Percentiles rank a stretch among this genome's conserved stretches.
phyloP scores from a whole-genome alignment of 2,113 vertebrate genomes.

The Ammodytes dubius region DNA sequence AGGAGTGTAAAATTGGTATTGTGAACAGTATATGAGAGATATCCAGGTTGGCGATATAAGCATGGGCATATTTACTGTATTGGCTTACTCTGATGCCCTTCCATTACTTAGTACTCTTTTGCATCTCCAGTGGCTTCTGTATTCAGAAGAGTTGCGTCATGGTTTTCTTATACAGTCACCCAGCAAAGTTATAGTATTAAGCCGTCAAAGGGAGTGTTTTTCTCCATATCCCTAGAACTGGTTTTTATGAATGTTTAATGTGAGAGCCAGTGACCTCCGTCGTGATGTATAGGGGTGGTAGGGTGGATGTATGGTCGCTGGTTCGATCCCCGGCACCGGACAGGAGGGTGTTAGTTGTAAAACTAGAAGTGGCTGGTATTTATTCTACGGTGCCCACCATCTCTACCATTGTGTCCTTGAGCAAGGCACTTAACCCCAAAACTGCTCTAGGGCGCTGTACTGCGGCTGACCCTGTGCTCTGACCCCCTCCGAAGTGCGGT shows the following conservation, averaged over 20 bases:
- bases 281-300: conserved; percentile 64
- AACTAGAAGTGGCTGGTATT: no score
- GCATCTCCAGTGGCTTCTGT: conserved; percentile 66
- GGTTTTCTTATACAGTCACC: conserved; percentile 66
- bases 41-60: conserved; percentile 80
- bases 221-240: conserved; percentile 67
- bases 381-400: no score
- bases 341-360: no score
- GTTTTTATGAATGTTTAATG: conserved; percentile 77
- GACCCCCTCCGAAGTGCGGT: no score
- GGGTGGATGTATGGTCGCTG: no score
- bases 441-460: no score
- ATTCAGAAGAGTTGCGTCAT: conserved; percentile 64
- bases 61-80: conserved; percentile 79
- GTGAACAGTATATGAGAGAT: conserved; percentile 72
- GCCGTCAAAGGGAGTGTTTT: conserved; percentile 62
- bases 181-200: conserved; percentile 80
- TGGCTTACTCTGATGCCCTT: conserved; percentile 76
- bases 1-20: conserved; percentile 42
- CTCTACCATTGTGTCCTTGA: no score
- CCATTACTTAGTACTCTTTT: conserved; percentile 75
- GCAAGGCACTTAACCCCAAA: no score
- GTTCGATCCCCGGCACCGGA: neutral
- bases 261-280: conserved; percentile 69
- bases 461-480: no score